Evolutionary conservation across 2,888 invertebrate species (phyloP).

Genomic region (Neelides folsomi): DNA sequence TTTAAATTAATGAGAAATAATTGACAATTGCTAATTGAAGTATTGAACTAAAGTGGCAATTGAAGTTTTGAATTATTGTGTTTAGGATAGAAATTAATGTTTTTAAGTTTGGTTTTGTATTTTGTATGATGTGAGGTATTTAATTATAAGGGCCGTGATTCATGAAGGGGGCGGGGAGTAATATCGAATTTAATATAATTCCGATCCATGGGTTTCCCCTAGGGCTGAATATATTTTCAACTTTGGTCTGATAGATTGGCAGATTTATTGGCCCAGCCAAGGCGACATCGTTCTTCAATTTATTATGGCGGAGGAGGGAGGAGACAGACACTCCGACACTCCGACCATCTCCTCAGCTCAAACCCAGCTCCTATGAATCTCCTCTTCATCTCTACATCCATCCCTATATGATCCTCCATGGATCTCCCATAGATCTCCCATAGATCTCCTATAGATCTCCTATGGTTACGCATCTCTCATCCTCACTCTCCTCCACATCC

Average conservation of each 20-base stretch:
- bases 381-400: constrained; percentile 4
- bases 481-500: background rate
- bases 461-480: background rate
- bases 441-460: constrained; percentile 3
- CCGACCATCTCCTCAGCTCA: background rate
- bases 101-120: no score
- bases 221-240: constrained; percentile 32
- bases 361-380: constrained; percentile 2
- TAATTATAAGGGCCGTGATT: constrained; percentile 2
- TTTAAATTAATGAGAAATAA: no score
- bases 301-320: constrained; percentile 12
- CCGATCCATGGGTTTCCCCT: constrained; percentile 13
- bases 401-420: constrained; percentile 5
- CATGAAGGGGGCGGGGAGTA: background rate
- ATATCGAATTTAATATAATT: constrained; percentile 2
- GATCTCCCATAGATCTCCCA: constrained; percentile 1
- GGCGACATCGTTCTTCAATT: constrained; percentile 23
- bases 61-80: no score
- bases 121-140: no score
- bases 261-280: constrained; percentile 31
- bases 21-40: no score
- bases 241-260: constrained; percentile 32
- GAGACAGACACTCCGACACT: constrained; percentile 4
- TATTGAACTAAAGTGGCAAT: no score
- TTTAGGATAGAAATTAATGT: no score